A percentile compares a stretch with the other conserved stretches of the same genome.
phyloP scores from a whole-genome alignment of 2,797 vertebrate genomes.

The Crax fasciolata region DNA sequence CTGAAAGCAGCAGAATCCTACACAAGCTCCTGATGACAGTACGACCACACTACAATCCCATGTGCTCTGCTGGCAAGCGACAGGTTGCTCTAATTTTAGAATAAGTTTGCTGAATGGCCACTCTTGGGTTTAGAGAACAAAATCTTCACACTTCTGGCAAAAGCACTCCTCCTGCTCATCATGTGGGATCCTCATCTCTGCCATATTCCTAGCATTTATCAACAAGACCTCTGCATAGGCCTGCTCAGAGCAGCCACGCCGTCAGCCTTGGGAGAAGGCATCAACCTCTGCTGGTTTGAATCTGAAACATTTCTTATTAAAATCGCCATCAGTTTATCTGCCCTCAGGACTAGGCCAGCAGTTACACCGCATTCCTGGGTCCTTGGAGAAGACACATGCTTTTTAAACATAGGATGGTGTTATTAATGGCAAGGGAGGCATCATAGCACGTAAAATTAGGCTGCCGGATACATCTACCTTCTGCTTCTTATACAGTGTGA shows the following conservation, averaged over 20 bases:
- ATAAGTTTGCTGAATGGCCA: neutral
- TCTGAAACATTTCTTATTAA: neutral
- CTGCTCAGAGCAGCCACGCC: neutral
- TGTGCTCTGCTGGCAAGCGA: neutral
- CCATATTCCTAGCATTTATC: neutral
- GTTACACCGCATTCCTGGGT: neutral
- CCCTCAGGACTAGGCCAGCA: neutral
- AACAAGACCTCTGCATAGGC: neutral
- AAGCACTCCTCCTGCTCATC: neutral
- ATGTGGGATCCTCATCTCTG: neutral
- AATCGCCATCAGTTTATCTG: neutral
- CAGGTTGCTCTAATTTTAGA: neutral
- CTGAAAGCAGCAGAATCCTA: neutral
- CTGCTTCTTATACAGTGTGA: neutral
- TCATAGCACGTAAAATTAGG: neutral
- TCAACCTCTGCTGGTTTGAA: neutral
- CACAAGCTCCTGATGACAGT: neutral
- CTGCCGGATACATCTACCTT: neutral
- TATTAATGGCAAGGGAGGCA: constrained; percentile 6
- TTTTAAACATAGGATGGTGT: neutral
- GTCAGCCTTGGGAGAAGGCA: neutral
- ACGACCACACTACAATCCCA: neutral
- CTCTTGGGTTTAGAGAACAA: neutral
- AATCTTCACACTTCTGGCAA: neutral
- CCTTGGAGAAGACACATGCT: neutral